phyloP scores from a whole-genome alignment of 2,797 vertebrate species.

The Emys orbicularis region DNA sequence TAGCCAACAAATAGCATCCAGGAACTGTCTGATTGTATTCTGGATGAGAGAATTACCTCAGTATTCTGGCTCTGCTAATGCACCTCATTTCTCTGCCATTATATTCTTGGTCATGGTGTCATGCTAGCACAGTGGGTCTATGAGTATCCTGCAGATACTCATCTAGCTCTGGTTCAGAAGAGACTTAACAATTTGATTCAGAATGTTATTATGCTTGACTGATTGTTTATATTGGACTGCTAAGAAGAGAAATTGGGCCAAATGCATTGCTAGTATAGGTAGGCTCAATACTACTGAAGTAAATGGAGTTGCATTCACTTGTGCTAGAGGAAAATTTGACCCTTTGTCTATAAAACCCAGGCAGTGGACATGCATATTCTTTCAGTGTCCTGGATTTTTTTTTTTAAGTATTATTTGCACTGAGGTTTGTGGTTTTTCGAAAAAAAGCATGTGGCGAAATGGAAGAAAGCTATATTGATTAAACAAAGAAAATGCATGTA shows the following conservation, averaged over 20 bases:
- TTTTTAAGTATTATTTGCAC: neutral
- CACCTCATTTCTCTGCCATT: rapidly evolving
- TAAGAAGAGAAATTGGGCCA: neutral
- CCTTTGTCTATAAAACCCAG: neutral
- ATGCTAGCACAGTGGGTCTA: neutral
- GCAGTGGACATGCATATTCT: neutral
- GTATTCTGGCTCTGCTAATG: neutral
- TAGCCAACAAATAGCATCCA: neutral
- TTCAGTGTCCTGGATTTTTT: rapidly evolving
- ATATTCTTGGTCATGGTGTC: neutral
- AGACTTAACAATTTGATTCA: neutral
- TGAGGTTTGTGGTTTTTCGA: neutral
- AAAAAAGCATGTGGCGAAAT: neutral
- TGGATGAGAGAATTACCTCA: neutral
- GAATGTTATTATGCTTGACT: neutral
- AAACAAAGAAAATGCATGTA: neutral
- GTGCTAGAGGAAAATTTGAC: neutral
- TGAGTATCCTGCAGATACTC: neutral
- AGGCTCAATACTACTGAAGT: neutral
- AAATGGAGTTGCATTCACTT: neutral
- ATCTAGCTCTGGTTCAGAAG: neutral
- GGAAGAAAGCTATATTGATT: neutral
- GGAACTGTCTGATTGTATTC: neutral
- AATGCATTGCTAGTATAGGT: neutral
- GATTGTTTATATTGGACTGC: neutral